Evolutionary conservation across 2,113 vertebrate genomes (phyloP).

Genomic region (Castor canadensis): DNA sequence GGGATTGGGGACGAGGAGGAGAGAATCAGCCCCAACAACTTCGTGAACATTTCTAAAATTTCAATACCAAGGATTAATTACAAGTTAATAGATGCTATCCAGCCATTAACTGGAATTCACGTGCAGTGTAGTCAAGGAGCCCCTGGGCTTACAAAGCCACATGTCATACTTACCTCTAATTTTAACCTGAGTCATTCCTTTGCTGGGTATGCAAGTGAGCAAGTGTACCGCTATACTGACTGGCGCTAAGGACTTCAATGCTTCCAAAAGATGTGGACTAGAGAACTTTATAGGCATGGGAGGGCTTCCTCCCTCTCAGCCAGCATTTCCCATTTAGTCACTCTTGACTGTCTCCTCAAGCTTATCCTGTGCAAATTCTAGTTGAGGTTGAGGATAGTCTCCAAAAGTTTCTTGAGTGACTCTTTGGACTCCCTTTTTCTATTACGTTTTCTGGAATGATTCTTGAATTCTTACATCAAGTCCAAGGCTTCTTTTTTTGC

Average conservation of each 20-base stretch:
- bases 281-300: conserved; percentile 91
- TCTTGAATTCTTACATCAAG: conserved; percentile 82
- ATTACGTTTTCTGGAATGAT: conserved; percentile 87
- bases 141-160: conserved; percentile 57
- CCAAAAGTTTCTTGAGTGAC: conserved; percentile 89
- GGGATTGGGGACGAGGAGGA: neutral
- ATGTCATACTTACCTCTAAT: conserved; percentile 88
- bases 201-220: conserved; percentile 91
- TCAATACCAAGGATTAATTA: neutral
- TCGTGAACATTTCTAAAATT: no score
- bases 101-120: neutral
- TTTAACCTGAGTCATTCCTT: conserved; percentile 93
- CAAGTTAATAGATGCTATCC: neutral
- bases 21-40: neutral
- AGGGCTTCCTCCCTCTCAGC: conserved; percentile 85
- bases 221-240: conserved; percentile 92
- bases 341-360: conserved; percentile 91
- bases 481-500: conserved; percentile 48
- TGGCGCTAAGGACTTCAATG: conserved; percentile 88
- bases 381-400: conserved; percentile 84
- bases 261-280: conserved; percentile 92
- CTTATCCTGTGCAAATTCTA: conserved; percentile 92
- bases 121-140: conserved; percentile 50
- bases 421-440: conserved; percentile 81
- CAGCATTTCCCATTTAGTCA: conserved; percentile 78